Evolutionary conservation across 2,888 invertebrate species (phyloP), one percentile per base, ranked within the genome.

Genomic region (Tortrix viridana): DNA sequence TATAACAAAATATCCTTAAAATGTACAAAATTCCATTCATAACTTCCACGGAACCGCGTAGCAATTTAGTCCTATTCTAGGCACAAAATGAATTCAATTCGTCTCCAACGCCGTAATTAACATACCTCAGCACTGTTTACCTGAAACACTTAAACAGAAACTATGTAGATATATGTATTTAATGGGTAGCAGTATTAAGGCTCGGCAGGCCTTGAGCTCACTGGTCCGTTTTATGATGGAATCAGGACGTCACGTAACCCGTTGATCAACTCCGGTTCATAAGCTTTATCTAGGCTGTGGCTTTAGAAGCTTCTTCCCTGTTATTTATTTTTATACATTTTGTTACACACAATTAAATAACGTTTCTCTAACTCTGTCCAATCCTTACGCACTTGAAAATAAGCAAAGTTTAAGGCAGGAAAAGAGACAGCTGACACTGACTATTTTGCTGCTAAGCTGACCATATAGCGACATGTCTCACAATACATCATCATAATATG

Each of bases 181-280:
- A 55, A 44, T 18, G 26, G 44, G 16, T 7, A 26, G 26, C 44
- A 44, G 44, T 44, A 43, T 54, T 18, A 23, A 43, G 43, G 7
- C 18, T 44, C 19, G 9, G 41, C 22, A 53, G 53, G 54, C 18
- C 26, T 49, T 37, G 48, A 22, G 57, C 38, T 38, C 38, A 41
- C 38, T 57, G 48, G 48, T 37, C 41, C 48, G 57, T 48, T 57
- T 48, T 48, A 57, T 41, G 14, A 48, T 23, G 20, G 48, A 47
- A 41, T 23, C 48, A 37, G 55, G 57, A 41, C 48, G 57, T 38
- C 57, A 57, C 57, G 57, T 57, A 48, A 48, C 20, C 47, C 38
- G 57, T 48, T 57, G 57, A 57, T 57, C 57, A 57, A 57, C 47
- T 23, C 38, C 14, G 38, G 22, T 18, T 57, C 57, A 57, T 57